phyloP scores from a whole-genome alignment of 2,113 vertebrate genomes.

The Centropristis striata region DNA sequence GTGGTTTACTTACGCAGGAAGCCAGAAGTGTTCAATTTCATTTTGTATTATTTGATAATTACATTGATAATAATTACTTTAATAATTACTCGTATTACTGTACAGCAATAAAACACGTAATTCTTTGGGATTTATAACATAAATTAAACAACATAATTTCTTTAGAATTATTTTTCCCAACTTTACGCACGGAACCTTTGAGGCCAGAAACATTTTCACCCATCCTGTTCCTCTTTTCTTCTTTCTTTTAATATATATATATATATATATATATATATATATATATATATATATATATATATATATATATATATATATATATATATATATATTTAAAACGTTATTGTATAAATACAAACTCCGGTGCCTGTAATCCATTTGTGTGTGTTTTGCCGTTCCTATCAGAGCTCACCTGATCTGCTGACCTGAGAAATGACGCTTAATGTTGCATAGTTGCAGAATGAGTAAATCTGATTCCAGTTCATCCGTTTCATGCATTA shows the following conservation, averaged over 20 bases:
- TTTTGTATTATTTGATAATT: slow-evolving; percentile 28
- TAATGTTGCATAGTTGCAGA: slow-evolving; percentile 2
- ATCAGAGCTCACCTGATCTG: neutral
- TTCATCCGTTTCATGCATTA: slow-evolving; percentile 34
- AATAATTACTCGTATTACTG: too few relatives aligned
- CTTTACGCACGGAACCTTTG: slow-evolving; percentile 22
- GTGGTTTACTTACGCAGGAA: neutral
- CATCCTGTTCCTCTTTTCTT: slow-evolving; percentile 10
- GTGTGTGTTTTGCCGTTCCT: slow-evolving; percentile 32
- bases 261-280: too few relatives aligned
- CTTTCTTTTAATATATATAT: slow-evolving; percentile 21
- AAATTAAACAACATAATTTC: neutral
- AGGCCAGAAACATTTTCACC: neutral
- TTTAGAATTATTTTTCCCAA: neutral
- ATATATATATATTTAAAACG: slow-evolving; percentile 11
- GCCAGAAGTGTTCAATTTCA: slow-evolving; percentile 13
- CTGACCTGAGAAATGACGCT: neutral
- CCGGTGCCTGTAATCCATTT: slow-evolving; percentile 3
- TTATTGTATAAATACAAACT: slow-evolving; percentile 53
- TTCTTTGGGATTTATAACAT: too few relatives aligned
- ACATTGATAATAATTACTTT: too few relatives aligned
- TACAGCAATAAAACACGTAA: too few relatives aligned
- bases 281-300: too few relatives aligned
- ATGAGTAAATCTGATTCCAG: slow-evolving; percentile 36
- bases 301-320: too few relatives aligned